Evolutionary conservation across 2,888 invertebrate species (phyloP), one percentile per base, ranked within the genome.

Genomic region (Pandemis heparana): DNA sequence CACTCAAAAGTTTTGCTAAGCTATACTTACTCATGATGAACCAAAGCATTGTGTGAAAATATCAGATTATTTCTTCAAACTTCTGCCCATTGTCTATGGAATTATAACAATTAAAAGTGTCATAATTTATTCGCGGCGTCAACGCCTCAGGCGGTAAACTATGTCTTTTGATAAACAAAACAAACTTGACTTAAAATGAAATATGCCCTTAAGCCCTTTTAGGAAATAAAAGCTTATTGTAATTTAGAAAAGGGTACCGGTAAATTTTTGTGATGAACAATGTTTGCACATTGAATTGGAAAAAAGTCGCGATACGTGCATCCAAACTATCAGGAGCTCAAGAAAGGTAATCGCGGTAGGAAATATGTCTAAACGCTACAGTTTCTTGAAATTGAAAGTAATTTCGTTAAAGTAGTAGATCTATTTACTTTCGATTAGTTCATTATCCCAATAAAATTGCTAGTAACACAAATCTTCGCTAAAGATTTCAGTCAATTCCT

Each of bases 41-140:
- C 23, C 1, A 53, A 67, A 67, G 62, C 32, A 67, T 61, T 41
- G 61, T 67, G 53, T 67, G 12, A 51, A 56, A 70, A 64, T 61
- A 67, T 38, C 67, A 53, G 43, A 38, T 53, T 64, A 63, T 63
- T 56, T 56, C 39, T 53, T 46, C 56, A 63, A 16, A 59, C 63
- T 16, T 23, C 32, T 68, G 59, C 63, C 48, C 62, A 64, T 73
- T 73, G 68, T 61, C 51, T 71, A 5, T n/a, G 38, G 18, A 32
- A 18, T 32, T 38, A 16, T 56, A 64, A 73, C 63, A 64, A 64
- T 64, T 73, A 59, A 73, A 69, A 73, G 39, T 69, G 59, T 63
- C n/a, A 64, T 73, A 68, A 73, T 69, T 66, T 71, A 41, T 16
- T 62, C 23, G 12, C 4, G 12, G 39, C 39, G n/a, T 9, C n/a